These are phyloP conservation scores for Caloenas nicobarica DNA, from an alignment of 2,113 vertebrate genomes.

Conservation along the genomic window DNA sequence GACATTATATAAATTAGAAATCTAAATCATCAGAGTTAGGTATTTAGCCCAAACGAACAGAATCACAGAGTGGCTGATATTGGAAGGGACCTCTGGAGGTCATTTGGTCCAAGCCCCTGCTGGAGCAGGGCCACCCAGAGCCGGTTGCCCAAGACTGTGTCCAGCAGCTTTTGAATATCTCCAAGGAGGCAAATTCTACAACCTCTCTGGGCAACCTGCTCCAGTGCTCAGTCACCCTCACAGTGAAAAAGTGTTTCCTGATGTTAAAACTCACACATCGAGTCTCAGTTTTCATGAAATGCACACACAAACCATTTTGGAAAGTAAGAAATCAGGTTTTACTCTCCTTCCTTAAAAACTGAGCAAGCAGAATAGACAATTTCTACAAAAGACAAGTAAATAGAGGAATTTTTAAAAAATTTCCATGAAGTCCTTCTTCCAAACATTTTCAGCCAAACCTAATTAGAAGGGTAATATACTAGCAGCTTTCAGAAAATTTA, in stretches of 20 bases:
- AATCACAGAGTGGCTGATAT: not conserved
- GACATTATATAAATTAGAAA: not conserved
- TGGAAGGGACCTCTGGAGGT: not conserved
- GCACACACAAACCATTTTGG: not conserved
- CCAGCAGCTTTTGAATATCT: not conserved
- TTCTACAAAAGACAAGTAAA: not conserved
- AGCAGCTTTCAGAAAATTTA: not conserved
- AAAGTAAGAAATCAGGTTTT: not conserved
- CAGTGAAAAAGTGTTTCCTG: not conserved
- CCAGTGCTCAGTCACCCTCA: not conserved
- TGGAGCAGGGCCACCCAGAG: not conserved
- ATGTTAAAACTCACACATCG: not conserved
- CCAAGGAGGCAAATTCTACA: not conserved
- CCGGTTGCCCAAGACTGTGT: not conserved
- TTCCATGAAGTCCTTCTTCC: not conserved
- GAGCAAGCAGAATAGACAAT: not conserved
- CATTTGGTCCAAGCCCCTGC: not conserved
- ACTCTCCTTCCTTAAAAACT: not conserved
- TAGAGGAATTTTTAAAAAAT: not conserved
- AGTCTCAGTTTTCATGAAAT: not conserved
- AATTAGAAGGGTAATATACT: not conserved
- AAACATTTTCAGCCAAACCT: not conserved
- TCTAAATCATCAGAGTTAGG: not conserved
- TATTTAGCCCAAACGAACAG: not conserved
- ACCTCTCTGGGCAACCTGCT: not conserved